These are phyloP conservation scores for Pogonophryne albipinna DNA, from an alignment of 2,797 vertebrate species.

Conservation along the genomic window DNA sequence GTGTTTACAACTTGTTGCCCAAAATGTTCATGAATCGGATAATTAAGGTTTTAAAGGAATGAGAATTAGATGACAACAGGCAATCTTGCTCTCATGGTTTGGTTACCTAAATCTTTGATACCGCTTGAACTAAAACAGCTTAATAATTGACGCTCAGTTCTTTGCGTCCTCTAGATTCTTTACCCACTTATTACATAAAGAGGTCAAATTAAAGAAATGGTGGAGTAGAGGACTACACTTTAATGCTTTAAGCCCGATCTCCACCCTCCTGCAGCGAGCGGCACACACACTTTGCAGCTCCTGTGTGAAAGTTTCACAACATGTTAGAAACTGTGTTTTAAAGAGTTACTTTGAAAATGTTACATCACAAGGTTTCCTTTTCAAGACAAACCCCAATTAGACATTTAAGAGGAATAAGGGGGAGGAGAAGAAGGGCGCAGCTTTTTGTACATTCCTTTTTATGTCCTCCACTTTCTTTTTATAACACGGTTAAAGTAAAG, in stretches of 20 bases:
- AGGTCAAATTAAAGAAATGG: constrained; percentile 17
- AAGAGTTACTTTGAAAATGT: constrained; percentile 48
- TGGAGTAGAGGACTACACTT: not conserved
- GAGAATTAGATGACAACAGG: too few relatives aligned
- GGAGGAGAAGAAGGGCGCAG: not conserved
- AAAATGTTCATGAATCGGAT: too few relatives aligned
- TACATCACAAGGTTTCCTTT: constrained; percentile 58
- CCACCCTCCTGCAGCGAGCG: constrained; percentile 26
- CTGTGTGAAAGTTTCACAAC: constrained; percentile 52
- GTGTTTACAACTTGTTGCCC: too few relatives aligned
- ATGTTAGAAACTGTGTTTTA: constrained; percentile 27
- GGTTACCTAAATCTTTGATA: too few relatives aligned
- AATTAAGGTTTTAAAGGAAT: too few relatives aligned
- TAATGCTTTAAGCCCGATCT: constrained; percentile 27
- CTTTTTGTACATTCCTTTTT: constrained; percentile 58
- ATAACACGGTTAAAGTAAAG: constrained; percentile 53
- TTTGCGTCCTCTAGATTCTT: not conserved
- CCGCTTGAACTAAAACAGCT: not conserved
- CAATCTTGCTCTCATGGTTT: too few relatives aligned
- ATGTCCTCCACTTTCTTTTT: constrained; percentile 48
- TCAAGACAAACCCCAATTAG: constrained; percentile 66
- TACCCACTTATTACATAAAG: constrained; percentile 17
- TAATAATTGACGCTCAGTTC: not conserved
- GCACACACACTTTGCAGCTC: constrained; percentile 57
- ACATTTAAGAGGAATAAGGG: constrained; percentile 43